These are phyloP conservation scores for Xylota segnis DNA, from an alignment of 2,888 invertebrate species.

Conservation along the genomic window DNA sequence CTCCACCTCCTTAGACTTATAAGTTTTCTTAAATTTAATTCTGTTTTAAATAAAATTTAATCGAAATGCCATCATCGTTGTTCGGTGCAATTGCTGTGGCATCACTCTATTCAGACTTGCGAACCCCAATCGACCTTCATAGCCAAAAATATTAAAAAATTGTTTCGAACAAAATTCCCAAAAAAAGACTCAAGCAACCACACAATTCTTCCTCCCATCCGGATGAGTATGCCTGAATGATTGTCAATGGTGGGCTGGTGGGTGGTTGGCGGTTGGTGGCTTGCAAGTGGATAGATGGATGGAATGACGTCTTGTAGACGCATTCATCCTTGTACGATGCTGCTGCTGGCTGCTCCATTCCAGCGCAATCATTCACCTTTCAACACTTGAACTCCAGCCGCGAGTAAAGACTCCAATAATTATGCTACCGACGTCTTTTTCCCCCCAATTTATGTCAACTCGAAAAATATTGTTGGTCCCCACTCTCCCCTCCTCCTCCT, in stretches of 20 bases:
- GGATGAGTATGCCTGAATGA: slow-evolving; percentile 21
- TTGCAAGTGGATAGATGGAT: slow-evolving; percentile 23
- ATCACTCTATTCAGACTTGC: not conserved
- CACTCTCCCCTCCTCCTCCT: not conserved
- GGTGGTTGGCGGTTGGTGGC: slow-evolving; percentile 8
- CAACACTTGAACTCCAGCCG: slow-evolving; percentile 61
- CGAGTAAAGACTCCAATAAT: slow-evolving; percentile 61
- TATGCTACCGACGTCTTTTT: slow-evolving; percentile 32
- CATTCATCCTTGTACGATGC: slow-evolving; percentile 13
- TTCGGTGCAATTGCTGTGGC: not conserved
- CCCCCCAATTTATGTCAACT: slow-evolving; percentile 66
- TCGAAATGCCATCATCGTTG: slow-evolving; percentile 17
- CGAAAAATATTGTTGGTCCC: slow-evolving; percentile 48
- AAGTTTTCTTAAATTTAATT: not conserved
- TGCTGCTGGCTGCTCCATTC: slow-evolving; percentile 51
- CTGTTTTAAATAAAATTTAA: slow-evolving; percentile 1
- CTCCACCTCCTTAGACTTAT: slow-evolving; percentile 35
- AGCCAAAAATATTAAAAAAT: slow-evolving; percentile 10
- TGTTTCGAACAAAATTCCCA: slow-evolving; percentile 16
- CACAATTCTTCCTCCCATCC: slow-evolving; percentile 14
- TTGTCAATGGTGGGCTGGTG: slow-evolving; percentile 28
- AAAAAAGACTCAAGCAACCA: slow-evolving; percentile 36
- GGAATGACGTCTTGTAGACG: slow-evolving; percentile 45
- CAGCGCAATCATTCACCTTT: slow-evolving; percentile 59
- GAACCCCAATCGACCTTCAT: not conserved